Percentiles rank a stretch among this genome's conserved stretches.
Evolutionary conservation across 2,888 invertebrate species (phyloP).

Genomic region (Orchesellides sinensis): DNA sequence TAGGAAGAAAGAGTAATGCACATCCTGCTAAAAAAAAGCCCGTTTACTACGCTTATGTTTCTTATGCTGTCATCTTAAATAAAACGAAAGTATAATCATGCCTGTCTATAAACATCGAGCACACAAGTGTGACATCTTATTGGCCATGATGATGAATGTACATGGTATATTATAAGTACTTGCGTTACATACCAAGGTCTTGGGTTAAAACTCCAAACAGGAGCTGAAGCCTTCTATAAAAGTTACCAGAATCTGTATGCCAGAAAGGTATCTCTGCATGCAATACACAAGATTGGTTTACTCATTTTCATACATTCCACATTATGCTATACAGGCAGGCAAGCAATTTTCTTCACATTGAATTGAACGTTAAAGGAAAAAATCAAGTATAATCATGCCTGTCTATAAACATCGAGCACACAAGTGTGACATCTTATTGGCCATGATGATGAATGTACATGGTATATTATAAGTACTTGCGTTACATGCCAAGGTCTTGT

Average conservation of each 20-base stretch:
- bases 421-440: constrained; percentile 15
- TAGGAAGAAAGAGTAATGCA: constrained; percentile 8
- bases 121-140: constrained; percentile 3
- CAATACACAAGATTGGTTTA: too few relatives aligned
- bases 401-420: too few relatives aligned
- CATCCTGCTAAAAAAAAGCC: constrained; percentile 3
- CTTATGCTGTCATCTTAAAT: constrained; percentile 46
- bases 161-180: neutral
- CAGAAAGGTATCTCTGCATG: too few relatives aligned
- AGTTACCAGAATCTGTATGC: too few relatives aligned
- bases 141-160: constrained; percentile 8
- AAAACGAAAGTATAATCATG: too few relatives aligned
- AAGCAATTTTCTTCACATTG: constrained; percentile 16
- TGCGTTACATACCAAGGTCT: too few relatives aligned
- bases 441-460: neutral
- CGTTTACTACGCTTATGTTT: neutral
- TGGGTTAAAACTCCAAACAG: too few relatives aligned
- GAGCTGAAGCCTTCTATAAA: too few relatives aligned
- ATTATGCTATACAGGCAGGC: neutral
- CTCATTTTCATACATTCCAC: neutral
- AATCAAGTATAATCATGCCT: too few relatives aligned
- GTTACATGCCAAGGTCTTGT: too few relatives aligned
- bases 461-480: neutral
- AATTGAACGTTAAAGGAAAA: constrained; percentile 24
- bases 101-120: too few relatives aligned